phyloP scores from a whole-genome alignment of 2,113 vertebrate species.

The Apteryx owenii region DNA sequence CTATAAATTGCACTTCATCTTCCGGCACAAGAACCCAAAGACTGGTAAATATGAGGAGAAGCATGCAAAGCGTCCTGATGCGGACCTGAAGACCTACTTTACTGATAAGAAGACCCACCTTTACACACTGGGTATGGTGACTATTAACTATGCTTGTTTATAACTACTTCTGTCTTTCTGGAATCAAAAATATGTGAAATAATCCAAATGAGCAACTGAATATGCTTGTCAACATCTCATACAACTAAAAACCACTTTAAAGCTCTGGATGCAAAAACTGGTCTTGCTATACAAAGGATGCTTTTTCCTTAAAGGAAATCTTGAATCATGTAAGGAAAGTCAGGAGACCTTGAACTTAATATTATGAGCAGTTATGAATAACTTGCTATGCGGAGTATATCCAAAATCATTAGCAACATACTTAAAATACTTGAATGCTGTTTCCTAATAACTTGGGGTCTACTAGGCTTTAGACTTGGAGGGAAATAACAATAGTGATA shows the following conservation, averaged over 20 bases:
- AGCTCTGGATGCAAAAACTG: background rate
- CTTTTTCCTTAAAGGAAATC: background rate
- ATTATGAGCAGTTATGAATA: background rate
- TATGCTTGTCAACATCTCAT: background rate
- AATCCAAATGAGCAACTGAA: background rate
- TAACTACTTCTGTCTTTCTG: background rate
- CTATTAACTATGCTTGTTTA: background rate
- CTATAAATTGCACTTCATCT: constrained; percentile 98
- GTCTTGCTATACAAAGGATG: background rate
- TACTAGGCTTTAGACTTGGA: background rate
- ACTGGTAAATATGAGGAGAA: constrained; percentile 94
- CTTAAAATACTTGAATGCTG: background rate
- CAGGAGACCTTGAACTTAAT: background rate
- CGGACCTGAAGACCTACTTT: constrained; percentile 93
- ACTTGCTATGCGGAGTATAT: background rate
- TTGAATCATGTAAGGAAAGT: background rate
- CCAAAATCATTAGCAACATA: background rate
- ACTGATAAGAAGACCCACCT: constrained; percentile 98
- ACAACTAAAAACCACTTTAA: background rate
- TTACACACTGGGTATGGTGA: constrained; percentile 86
- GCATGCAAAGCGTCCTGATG: constrained; percentile 93
- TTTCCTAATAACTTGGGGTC: background rate
- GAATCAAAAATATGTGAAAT: background rate
- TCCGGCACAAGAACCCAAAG: constrained; percentile 96
- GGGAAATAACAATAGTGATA: background rate